phyloP scores from a whole-genome alignment of 92 coral and sea anemone species.

The Epizoanthus rinbou region DNA sequence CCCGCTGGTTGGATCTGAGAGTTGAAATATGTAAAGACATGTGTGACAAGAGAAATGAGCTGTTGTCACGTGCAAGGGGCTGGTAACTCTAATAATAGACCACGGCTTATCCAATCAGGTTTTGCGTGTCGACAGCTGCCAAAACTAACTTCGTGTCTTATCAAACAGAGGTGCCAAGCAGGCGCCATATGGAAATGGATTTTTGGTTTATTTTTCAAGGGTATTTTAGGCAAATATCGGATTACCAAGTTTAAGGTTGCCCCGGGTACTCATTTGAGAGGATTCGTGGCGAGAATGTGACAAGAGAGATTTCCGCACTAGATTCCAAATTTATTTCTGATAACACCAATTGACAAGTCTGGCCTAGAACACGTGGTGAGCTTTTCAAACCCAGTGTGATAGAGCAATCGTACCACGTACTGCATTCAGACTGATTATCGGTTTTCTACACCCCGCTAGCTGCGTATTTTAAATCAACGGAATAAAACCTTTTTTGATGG shows the following conservation, averaged over 20 bases:
- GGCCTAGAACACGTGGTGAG: not conserved
- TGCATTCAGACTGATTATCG: no score
- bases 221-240: constrained; percentile 66
- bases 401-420: not conserved
- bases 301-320: constrained; percentile 31
- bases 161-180: constrained; percentile 74
- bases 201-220: constrained; percentile 59
- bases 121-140: constrained; percentile 70
- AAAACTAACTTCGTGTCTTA: constrained; percentile 42
- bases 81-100: constrained; percentile 49
- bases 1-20: constrained; percentile 54
- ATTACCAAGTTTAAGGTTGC: constrained; percentile 55
- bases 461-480: constrained; percentile 11
- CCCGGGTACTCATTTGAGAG: not conserved
- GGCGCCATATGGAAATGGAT: constrained; percentile 63
- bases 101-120: constrained; percentile 61
- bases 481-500: constrained; percentile 38
- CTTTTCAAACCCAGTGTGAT: constrained; percentile 6
- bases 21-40: constrained; percentile 66
- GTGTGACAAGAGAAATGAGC: constrained; percentile 65
- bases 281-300: constrained; percentile 38
- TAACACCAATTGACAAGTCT: not conserved
- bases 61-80: constrained; percentile 62
- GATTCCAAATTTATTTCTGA: constrained; percentile 1
- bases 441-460: not conserved